Percentiles rank a stretch among this genome's conserved stretches.
Conservation (phyloP, 2,113 vertebrate species). For the Porphyrio hochstetteri region DNA sequence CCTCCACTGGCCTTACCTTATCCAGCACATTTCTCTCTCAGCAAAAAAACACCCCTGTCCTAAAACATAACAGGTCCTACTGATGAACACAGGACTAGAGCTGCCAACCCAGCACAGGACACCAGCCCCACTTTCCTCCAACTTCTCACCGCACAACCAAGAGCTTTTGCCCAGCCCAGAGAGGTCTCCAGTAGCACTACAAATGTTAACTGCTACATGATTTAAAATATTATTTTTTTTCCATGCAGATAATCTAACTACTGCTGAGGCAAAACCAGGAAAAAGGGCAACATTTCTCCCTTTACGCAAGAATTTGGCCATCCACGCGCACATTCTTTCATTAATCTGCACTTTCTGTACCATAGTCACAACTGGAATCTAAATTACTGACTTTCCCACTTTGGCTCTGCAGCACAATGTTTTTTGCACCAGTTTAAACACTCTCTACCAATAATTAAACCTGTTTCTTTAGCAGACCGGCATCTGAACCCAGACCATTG, state of each 20-base stretch:
- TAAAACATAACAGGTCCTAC: neutral
- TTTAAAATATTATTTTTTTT: conserved; percentile 17
- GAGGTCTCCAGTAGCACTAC: neutral
- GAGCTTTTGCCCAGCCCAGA: neutral
- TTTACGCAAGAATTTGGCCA: conserved; percentile 20
- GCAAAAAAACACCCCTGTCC: neutral
- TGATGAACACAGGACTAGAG: neutral
- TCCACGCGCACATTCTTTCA: neutral
- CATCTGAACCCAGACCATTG: neutral
- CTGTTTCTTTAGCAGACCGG: neutral
- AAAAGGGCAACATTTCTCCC: neutral
- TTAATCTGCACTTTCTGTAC: conserved; percentile 35
- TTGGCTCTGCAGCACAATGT: neutral
- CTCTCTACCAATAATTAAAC: neutral
- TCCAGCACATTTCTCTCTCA: neutral
- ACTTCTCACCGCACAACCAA: neutral
- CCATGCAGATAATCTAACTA: conserved; percentile 28
- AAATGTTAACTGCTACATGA: neutral
- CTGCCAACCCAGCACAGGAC: neutral
- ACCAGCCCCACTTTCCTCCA: neutral
- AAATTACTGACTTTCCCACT: neutral
- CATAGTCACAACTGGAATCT: conserved; percentile 19
- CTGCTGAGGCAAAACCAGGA: neutral
- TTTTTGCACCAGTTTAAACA: conserved; percentile 2
- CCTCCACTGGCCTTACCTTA: neutral